Conservation (phyloP, 1,140 invertebrate species). For the Leptonema lineaticorne region DNA sequence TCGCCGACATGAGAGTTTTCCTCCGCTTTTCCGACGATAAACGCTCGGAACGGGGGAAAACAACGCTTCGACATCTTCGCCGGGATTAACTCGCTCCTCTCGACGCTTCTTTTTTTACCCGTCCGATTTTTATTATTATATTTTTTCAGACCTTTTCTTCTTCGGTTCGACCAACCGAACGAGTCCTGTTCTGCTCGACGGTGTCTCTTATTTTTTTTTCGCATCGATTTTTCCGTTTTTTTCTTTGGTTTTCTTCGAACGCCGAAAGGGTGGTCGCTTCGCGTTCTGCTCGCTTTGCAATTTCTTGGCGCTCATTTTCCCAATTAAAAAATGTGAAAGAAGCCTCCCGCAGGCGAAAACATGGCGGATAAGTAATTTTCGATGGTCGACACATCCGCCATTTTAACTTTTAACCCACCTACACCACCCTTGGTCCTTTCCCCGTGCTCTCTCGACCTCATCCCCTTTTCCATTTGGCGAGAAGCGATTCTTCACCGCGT, state of each 20-base stretch:
- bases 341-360: neutral
- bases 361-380: neutral
- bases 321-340: slow-evolving; percentile 14
- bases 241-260: neutral
- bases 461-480: too few relatives aligned
- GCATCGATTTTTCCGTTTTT: neutral
- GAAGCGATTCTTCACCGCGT: neutral
- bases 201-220: neutral
- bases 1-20: too few relatives aligned
- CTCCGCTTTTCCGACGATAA: slow-evolving; percentile 11
- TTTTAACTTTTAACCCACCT: neutral
- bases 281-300: slow-evolving; percentile 14
- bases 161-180: too few relatives aligned
- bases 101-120: too few relatives aligned
- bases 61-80: slow-evolving; percentile 13
- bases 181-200: too few relatives aligned
- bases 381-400: neutral
- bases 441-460: too few relatives aligned
- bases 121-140: too few relatives aligned
- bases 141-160: too few relatives aligned
- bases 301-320: slow-evolving; percentile 5
- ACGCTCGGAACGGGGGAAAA: neutral
- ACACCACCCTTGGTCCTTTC: too few relatives aligned
- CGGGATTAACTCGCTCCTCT: slow-evolving; percentile 5
- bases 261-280: neutral